Conservation (phyloP, 2,797 vertebrate species). For the Syncerus caffer region DNA sequence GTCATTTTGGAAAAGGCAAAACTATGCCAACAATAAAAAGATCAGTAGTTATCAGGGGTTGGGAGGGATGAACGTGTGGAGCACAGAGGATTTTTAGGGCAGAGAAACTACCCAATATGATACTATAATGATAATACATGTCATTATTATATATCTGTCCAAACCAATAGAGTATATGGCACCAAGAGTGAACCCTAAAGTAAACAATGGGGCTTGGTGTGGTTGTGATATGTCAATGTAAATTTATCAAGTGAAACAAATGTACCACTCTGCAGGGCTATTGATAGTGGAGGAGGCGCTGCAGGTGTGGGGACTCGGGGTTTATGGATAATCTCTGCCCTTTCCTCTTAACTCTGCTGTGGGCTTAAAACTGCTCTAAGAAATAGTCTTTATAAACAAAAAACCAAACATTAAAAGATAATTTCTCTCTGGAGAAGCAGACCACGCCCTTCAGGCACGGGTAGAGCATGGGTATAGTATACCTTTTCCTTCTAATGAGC, state of each 20-base stretch:
- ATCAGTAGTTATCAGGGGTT: not conserved
- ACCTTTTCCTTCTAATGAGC: rapidly evolving
- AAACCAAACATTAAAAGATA: not conserved
- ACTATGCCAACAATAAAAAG: not conserved
- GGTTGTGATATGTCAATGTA: not conserved
- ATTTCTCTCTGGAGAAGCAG: not conserved
- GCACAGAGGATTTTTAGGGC: not conserved
- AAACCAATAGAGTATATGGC: not conserved
- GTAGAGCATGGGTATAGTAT: not conserved
- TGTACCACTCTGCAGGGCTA: not conserved
- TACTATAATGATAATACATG: not conserved
- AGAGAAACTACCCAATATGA: not conserved
- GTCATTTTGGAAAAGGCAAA: not conserved
- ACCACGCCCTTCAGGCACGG: rapidly evolving
- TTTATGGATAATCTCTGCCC: not conserved
- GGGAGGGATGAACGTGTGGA: not conserved
- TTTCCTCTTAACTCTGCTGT: not conserved
- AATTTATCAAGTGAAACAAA: not conserved
- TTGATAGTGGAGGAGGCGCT: not conserved
- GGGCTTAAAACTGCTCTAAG: not conserved
- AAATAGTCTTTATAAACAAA: not conserved
- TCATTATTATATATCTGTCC: not conserved
- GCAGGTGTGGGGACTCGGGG: no score
- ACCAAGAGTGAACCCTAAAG: not conserved
- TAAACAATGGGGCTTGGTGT: no score